phyloP scores from a whole-genome alignment of 53 echinoderm and acorn worm genomes.

The Paracentrotus lividus region DNA sequence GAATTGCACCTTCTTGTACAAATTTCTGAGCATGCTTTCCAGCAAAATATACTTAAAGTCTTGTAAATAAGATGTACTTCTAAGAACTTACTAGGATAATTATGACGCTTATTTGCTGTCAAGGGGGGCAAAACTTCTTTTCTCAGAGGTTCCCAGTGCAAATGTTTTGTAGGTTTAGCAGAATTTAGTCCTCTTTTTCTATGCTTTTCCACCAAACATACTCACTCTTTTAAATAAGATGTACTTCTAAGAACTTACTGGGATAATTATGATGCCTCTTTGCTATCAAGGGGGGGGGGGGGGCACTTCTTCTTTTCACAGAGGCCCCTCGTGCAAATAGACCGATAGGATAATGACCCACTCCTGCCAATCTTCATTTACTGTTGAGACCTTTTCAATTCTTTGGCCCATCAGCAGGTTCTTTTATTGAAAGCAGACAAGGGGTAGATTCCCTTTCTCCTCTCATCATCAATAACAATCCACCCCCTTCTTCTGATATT shows the following conservation, averaged over 20 bases:
- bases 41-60: not conserved
- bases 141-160: no score
- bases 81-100: constrained; percentile 2
- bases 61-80: not conserved
- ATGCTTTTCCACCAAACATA: not conserved
- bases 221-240: not conserved
- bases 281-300: constrained; percentile 18
- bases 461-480: constrained; percentile 17
- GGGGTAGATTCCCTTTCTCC: constrained; percentile 4
- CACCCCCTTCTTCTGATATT: constrained; percentile 22
- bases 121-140: not conserved
- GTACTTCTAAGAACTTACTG: not conserved
- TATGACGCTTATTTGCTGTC: not conserved
- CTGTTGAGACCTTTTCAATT: not conserved
- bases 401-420: not conserved
- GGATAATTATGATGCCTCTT: not conserved
- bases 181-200: no score
- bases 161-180: no score
- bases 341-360: constrained; percentile 23
- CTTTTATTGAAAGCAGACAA: not conserved
- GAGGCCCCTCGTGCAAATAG: not conserved
- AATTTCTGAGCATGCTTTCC: not conserved
- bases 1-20: not conserved
- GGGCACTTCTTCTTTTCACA: not conserved
- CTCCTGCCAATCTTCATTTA: constrained; percentile 39